Conservation (phyloP, 2,113 vertebrate genomes). For the Falco punctatus region DNA sequence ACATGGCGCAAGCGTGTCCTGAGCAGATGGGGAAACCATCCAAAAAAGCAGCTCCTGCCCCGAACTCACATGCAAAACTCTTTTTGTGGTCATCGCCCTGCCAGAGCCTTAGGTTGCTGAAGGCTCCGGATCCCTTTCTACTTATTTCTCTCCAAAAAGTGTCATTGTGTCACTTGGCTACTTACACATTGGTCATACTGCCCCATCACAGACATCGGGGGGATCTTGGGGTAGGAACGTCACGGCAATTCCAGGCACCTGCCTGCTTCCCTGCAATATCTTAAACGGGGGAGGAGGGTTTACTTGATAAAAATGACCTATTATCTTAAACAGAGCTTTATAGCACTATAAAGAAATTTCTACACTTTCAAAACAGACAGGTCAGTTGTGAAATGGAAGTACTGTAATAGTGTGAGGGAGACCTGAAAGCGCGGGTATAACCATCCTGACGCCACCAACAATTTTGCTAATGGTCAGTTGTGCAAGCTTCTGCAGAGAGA, state of each 20-base stretch:
- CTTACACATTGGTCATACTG: not conserved
- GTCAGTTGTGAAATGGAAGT: not conserved
- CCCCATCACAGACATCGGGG: rapidly evolving
- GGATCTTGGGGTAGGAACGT: not conserved
- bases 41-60: not conserved
- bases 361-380: not conserved
- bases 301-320: not conserved
- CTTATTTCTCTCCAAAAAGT: not conserved
- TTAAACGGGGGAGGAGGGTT: not conserved
- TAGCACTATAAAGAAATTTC: conserved; percentile 1
- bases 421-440: not conserved
- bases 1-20: rapidly evolving
- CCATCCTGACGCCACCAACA: conserved; percentile 12
- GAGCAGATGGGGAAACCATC: rapidly evolving
- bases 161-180: not conserved
- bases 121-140: not conserved
- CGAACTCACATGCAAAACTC: not conserved
- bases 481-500: conserved; percentile 16
- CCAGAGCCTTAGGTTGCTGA: not conserved
- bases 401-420: not conserved
- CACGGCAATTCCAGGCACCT: not conserved
- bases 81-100: not conserved
- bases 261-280: not conserved
- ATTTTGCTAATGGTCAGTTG: conserved; percentile 45
- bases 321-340: conserved; percentile 3